Percentiles rank a stretch among this genome's conserved stretches.
Evolutionary conservation across 2,888 invertebrate genomes (phyloP).

Genomic region (Nymphalis urticae): DNA sequence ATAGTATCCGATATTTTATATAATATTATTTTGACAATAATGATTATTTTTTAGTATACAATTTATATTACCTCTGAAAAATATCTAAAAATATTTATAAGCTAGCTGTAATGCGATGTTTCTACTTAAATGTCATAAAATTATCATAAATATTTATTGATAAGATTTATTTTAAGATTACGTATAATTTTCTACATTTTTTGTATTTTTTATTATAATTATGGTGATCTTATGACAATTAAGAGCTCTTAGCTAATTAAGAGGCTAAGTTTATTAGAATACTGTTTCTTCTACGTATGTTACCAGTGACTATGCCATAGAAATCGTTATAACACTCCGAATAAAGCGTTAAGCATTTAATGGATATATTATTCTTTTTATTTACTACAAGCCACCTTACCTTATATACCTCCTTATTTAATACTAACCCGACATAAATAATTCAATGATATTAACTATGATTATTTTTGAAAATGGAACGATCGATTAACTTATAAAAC

Average conservation of each 20-base stretch:
- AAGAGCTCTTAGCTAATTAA: constrained; percentile 41
- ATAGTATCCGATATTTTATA: not conserved
- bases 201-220: constrained; percentile 1
- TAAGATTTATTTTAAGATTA: constrained; percentile 7
- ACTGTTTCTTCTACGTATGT: constrained; percentile 62
- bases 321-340: constrained; percentile 75
- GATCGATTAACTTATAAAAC: no score
- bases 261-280: constrained; percentile 64
- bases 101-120: constrained; percentile 4
- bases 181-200: constrained; percentile 1
- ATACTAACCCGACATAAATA: no score
- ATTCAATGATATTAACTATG: no score
- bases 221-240: constrained; percentile 28
- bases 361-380: constrained; percentile 47
- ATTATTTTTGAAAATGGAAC: no score
- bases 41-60: not conserved
- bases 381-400: constrained; percentile 36
- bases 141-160: constrained; percentile 5
- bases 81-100: constrained; percentile 14
- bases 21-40: constrained; percentile 3
- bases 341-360: constrained; percentile 71
- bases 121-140: constrained; percentile 10
- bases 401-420: no score
- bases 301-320: constrained; percentile 81
- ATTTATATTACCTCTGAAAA: constrained; percentile 13